Evolutionary conservation across 53 echinoderm and acorn worm genomes (phyloP).

Genomic region (Temnopleurus reevesii): DNA sequence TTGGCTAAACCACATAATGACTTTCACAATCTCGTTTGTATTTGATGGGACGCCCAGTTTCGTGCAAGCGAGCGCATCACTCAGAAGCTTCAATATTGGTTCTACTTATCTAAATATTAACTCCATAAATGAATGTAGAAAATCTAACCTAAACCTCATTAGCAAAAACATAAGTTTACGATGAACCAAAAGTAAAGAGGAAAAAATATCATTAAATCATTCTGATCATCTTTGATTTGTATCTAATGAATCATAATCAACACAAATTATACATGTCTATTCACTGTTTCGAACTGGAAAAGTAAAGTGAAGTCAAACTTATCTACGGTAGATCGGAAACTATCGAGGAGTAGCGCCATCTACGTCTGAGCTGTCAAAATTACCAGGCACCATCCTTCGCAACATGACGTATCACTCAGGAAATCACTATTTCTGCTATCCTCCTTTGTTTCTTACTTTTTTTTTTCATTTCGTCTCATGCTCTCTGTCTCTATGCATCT

Average conservation of each 20-base stretch:
- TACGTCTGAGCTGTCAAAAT: neutral
- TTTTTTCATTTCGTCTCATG: neutral
- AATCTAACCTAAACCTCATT: neutral
- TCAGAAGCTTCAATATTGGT: neutral
- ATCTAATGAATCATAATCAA: neutral
- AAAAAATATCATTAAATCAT: neutral
- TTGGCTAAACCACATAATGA: neutral
- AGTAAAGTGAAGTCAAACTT: too few relatives aligned
- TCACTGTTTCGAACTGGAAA: neutral
- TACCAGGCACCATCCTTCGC: neutral
- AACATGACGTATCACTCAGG: neutral
- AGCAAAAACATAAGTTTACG: neutral
- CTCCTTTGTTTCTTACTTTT: neutral
- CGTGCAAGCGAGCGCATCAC: neutral
- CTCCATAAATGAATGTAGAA: neutral
- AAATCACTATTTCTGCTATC: neutral
- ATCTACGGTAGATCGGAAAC: slow-evolving; percentile 38
- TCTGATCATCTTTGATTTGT: neutral
- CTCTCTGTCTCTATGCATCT: neutral
- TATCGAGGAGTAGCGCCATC: slow-evolving; percentile 39
- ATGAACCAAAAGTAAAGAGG: neutral
- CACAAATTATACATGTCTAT: neutral
- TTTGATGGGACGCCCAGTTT: neutral
- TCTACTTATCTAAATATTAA: neutral
- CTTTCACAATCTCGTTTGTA: neutral